A percentile compares a stretch with the other conserved stretches of the same genome.
Conservation (phyloP, 2,113 vertebrate genomes). For the Dasyurus viverrinus region DNA sequence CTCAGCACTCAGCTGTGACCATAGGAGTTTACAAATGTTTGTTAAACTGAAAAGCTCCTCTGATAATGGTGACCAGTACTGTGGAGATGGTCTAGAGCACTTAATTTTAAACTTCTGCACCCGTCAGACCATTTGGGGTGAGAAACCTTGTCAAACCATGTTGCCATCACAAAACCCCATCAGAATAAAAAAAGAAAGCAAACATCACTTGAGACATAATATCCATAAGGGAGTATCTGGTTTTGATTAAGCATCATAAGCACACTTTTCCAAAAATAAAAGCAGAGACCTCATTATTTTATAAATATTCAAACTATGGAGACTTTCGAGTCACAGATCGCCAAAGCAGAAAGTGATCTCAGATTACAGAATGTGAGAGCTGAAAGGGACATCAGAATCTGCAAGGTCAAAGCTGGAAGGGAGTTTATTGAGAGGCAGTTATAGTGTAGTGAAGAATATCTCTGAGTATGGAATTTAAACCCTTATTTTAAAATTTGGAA, state of each 20-base stretch:
- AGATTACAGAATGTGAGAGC: neutral
- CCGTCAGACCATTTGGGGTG: neutral
- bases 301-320: neutral
- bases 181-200: neutral
- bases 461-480: neutral
- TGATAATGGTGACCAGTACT: neutral
- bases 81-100: neutral
- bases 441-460: neutral
- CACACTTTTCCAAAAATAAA: neutral
- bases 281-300: neutral
- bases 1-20: neutral
- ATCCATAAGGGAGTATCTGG: neutral
- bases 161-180: neutral
- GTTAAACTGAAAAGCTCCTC: neutral
- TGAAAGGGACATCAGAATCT: neutral
- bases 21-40: neutral
- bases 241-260: neutral
- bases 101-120: neutral
- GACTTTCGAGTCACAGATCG: neutral
- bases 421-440: neutral
- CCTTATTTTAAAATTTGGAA: too few relatives aligned
- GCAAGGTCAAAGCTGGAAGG: neutral
- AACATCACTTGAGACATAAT: neutral
- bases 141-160: neutral
- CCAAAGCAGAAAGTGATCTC: neutral